Conservation (phyloP, 2,888 invertebrate species). For the Cheiracanthium punctorium region DNA sequence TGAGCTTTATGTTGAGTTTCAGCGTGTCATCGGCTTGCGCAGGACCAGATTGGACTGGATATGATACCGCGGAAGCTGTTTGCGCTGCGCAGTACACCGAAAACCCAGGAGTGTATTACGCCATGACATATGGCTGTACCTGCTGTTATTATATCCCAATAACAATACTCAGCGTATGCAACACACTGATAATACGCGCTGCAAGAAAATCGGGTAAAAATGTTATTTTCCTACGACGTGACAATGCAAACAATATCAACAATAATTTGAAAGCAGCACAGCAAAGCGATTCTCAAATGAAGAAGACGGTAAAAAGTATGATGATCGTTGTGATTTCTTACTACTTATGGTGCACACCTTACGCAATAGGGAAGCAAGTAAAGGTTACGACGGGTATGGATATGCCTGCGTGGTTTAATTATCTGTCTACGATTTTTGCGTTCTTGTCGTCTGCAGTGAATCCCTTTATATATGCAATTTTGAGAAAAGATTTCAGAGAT, state of each 20-base stretch:
- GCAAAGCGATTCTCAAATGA: background rate
- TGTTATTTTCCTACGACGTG: background rate
- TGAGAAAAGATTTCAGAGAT: background rate
- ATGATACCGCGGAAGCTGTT: slow-evolving; percentile 40
- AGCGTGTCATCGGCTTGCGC: background rate
- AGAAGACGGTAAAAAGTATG: slow-evolving; percentile 70
- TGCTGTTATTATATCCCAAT: slow-evolving; percentile 31
- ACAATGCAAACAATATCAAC: background rate
- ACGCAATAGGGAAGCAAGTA: slow-evolving; percentile 75
- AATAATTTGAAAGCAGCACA: background rate
- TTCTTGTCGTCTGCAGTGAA: background rate
- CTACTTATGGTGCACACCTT: slow-evolving; percentile 76
- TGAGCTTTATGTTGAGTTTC: background rate
- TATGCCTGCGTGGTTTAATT: slow-evolving; percentile 74
- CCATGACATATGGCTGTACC: background rate
- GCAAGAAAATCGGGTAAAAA: slow-evolving; percentile 30
- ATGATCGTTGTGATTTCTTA: slow-evolving; percentile 75
- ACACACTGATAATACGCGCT: slow-evolving; percentile 22
- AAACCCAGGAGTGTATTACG: background rate
- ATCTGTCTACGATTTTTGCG: slow-evolving; percentile 72
- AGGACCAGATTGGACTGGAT: slow-evolving; percentile 26
- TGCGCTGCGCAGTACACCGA: slow-evolving; percentile 33
- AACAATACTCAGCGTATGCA: slow-evolving; percentile 1
- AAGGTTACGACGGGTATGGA: slow-evolving; percentile 73
- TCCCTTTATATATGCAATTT: background rate